Percentiles rank a stretch among this genome's conserved stretches.
phyloP scores from a whole-genome alignment of 2,113 vertebrate genomes.

The Perca schrenkii region DNA sequence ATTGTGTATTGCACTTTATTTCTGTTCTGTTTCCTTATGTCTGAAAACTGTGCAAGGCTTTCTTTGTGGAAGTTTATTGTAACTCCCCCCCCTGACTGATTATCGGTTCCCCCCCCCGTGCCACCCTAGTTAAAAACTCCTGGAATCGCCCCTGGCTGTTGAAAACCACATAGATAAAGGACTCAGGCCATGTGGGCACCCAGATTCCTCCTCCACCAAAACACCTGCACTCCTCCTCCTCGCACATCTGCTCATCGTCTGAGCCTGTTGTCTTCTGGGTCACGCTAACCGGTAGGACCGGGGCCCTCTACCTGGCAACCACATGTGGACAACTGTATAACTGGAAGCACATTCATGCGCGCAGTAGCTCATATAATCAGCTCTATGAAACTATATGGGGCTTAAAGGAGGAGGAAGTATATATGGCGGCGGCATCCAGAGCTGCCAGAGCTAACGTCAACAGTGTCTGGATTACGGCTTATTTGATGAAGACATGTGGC shows the following conservation, averaged over 20 bases:
- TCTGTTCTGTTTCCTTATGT: no score
- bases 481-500: constrained; percentile 70
- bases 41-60: no score
- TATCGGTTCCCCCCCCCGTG: no score
- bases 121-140: no score
- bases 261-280: constrained; percentile 36
- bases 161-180: neutral
- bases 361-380: constrained; percentile 29
- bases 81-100: no score
- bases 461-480: constrained; percentile 53
- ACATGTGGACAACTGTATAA: constrained; percentile 52
- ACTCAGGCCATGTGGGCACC: constrained; percentile 44
- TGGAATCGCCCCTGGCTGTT: neutral
- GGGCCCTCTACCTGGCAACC: constrained; percentile 24
- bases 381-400: constrained; percentile 37
- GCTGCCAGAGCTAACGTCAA: constrained; percentile 52
- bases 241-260: constrained; percentile 62
- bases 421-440: constrained; percentile 24
- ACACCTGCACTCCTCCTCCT: constrained; percentile 61
- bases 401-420: constrained; percentile 28
- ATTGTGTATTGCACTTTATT: no score
- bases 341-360: constrained; percentile 15
- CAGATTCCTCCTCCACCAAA: constrained; percentile 36
- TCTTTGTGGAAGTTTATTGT: no score
- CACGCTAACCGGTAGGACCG: constrained; percentile 47